Base-by-base conservation (phyloP, 2,113 vertebrate genomes). In the Lethenteron reissneri region DNA sequence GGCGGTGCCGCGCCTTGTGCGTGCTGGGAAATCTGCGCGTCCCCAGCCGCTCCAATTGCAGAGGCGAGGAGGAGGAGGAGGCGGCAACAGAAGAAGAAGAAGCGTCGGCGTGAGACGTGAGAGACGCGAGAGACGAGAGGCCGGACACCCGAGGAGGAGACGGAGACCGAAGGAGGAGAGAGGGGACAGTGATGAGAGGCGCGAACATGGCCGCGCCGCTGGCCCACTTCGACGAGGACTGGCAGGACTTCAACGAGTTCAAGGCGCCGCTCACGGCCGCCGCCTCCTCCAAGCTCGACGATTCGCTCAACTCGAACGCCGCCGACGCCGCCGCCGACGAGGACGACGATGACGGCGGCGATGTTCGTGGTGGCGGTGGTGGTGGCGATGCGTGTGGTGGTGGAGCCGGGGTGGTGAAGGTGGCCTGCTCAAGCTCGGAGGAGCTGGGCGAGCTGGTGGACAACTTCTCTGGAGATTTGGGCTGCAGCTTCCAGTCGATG, bases 401-500 rank as follows among this genome's bases (percentile, higher is more conserved):
- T 15, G 19, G 72, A 64, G 1, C 69, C 71, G 59, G 59, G 58
- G 58, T 56, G 71, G 21, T 82, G 83, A 71, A 78, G 77, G 80
- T 10, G 80, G 76, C 76, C 82, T 57, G 73, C 85, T 76, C 75
- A 73, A 81, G 77, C 13, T 80, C 88, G 2, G 89, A 92, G 74
- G 89, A 92, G 74, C 86, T 92, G 79, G 88, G 86, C 0, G 89
- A 92, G 83, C 82, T 92, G 75, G 89, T 91, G 80, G 91, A 90
- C 82, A 91, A 91, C 83, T 79, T 79, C 17, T 90, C 88, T 0
- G 89, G 91, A 80, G 91, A 91, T 77, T 90, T 92, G 64, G 9
- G n/a, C 8, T 25, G n/a, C 82, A 92, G 89, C 79, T 92, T 92
- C 82, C 90, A 92, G 81, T 92, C 89, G 60, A 92, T 92, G 89